These are phyloP conservation scores for Drosophila pullipes DNA, from an alignment of 2,888 invertebrate genomes.

Conservation along the genomic window DNA sequence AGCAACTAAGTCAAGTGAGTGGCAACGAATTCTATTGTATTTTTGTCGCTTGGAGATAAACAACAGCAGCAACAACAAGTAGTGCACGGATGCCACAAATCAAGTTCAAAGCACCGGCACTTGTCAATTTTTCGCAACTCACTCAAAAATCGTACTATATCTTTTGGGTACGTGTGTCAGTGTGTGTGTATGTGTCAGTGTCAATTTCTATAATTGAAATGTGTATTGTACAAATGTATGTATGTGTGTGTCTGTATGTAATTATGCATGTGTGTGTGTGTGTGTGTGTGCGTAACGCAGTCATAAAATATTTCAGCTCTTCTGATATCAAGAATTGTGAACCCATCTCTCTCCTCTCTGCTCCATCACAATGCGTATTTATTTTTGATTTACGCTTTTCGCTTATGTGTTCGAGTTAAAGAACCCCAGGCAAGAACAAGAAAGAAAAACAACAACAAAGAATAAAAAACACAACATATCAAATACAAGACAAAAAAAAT, in stretches of 20 bases:
- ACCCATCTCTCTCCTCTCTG: neutral
- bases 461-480: neutral
- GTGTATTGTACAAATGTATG: conserved; percentile 32
- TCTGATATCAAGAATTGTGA: conserved; percentile 19
- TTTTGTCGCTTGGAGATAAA: conserved; percentile 32
- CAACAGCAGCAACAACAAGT: conserved; percentile 23
- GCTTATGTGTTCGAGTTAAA: conserved; percentile 12
- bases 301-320: conserved; percentile 4
- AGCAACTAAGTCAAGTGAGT: conserved; percentile 52
- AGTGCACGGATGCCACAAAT: conserved; percentile 64
- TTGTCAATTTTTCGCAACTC: conserved; percentile 52
- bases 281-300: conserved; percentile 4
- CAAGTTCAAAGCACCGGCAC: conserved; percentile 63
- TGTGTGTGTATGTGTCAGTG: conserved; percentile 7
- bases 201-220: conserved; percentile 59
- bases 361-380: conserved; percentile 11
- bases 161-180: conserved; percentile 49
- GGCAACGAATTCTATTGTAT: conserved; percentile 55
- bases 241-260: conserved; percentile 10
- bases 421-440: conserved; percentile 4
- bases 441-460: neutral
- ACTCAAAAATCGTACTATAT: conserved; percentile 17
- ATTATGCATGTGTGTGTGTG: neutral
- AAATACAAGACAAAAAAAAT: conserved; percentile 12
- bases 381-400: conserved; percentile 27